These are phyloP conservation scores for Macropodus opercularis DNA, from an alignment of 2,797 vertebrate genomes.

Conservation along the genomic window DNA sequence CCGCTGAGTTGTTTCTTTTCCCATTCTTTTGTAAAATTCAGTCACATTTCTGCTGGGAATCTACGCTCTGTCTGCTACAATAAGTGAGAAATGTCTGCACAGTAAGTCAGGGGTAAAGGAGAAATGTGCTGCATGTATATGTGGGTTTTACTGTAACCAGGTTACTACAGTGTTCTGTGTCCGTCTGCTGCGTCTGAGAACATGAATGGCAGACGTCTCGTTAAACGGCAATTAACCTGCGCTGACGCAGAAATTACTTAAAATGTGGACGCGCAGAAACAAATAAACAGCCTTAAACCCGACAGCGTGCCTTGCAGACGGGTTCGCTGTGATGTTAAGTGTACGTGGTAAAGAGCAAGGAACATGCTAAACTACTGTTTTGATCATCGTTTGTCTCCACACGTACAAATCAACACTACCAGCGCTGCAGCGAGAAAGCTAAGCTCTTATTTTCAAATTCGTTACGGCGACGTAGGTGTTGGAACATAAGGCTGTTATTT, in stretches of 20 bases:
- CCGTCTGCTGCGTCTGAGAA: background rate
- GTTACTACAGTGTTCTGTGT: background rate
- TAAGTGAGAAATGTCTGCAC: background rate
- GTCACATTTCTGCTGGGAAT: background rate
- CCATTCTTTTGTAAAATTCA: background rate
- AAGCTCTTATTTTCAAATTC: conserved; percentile 36
- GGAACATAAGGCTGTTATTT: conserved; percentile 47
- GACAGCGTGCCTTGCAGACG: background rate
- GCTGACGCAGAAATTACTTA: too few species aligned
- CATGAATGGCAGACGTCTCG: background rate
- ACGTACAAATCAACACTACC: conserved; percentile 26
- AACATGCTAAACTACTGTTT: conserved; percentile 1
- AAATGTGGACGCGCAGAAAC: background rate
- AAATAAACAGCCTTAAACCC: background rate
- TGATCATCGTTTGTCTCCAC: conserved; percentile 5
- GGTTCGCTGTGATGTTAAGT: background rate
- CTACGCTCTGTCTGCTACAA: background rate
- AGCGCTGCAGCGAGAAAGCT: conserved; percentile 20
- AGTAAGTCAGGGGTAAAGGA: background rate
- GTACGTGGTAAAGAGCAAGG: background rate
- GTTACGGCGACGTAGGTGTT: conserved; percentile 26
- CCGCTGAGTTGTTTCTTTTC: too few species aligned
- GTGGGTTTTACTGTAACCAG: background rate
- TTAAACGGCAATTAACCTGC: background rate
- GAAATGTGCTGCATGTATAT: background rate